A percentile compares a stretch with the other conserved stretches of the same genome.
Conservation (phyloP, 1,140 invertebrate species). For the Drosophila jambulina region DNA sequence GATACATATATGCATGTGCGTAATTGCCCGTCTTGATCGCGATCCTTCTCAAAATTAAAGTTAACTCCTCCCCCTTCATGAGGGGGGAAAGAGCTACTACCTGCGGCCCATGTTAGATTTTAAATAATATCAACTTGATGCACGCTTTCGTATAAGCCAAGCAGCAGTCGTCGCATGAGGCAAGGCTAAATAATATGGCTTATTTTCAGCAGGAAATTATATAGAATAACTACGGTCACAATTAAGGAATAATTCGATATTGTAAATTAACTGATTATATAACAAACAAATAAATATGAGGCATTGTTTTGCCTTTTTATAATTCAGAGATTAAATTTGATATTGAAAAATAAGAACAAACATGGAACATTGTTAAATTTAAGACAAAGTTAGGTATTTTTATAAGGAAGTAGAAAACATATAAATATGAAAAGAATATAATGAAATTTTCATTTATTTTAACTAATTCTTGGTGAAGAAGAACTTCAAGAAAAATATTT, state of each 20-base stretch:
- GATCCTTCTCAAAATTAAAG: conserved; percentile 66
- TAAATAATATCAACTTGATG: conserved; percentile 28
- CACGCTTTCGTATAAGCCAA: conserved; percentile 5
- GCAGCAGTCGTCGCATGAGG: neutral
- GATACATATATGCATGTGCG: conserved; percentile 66
- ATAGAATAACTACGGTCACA: neutral
- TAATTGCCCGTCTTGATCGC: conserved; percentile 60
- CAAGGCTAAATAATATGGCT: conserved; percentile 7
- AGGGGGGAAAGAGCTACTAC: conserved; percentile 27
- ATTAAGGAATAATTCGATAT: neutral
- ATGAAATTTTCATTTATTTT: too few relatives aligned
- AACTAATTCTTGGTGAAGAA: too few relatives aligned
- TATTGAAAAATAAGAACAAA: neutral
- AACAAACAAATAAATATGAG: neutral
- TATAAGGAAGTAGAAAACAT: too few relatives aligned
- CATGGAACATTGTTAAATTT: accelerated
- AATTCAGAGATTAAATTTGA: neutral
- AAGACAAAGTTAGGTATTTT: neutral
- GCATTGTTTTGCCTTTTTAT: neutral
- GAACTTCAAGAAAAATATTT: too few relatives aligned
- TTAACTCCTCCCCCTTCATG: conserved; percentile 18
- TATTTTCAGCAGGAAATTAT: conserved; percentile 22
- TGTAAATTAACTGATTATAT: neutral
- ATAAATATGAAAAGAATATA: too few relatives aligned
- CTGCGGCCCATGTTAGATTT: conserved; percentile 36